Conservation (phyloP, 1,140 invertebrate species). For the Protaetia brevitarsis region DNA sequence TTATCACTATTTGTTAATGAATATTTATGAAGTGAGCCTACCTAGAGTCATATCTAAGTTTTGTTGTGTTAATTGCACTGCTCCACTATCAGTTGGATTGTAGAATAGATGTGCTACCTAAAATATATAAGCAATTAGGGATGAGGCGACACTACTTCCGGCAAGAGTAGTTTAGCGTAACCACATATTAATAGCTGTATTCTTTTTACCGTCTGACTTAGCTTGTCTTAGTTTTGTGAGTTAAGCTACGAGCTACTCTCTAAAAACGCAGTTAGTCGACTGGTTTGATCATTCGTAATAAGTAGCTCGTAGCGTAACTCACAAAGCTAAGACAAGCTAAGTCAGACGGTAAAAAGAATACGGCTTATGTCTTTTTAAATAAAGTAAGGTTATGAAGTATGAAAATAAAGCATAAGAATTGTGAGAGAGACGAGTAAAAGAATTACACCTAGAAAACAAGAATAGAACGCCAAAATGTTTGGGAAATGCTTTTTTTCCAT, state of each 20-base stretch:
- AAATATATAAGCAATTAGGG: conserved; percentile 42
- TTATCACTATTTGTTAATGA: not conserved
- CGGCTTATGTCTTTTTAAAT: not conserved
- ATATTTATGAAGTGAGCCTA: conserved; percentile 47
- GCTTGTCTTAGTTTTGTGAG: too few relatives aligned
- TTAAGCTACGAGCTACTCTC: too few relatives aligned
- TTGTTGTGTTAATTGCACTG: conserved; percentile 69
- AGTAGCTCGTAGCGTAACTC: too few relatives aligned
- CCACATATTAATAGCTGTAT: too few relatives aligned
- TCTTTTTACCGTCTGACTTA: too few relatives aligned
- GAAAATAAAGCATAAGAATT: not conserved
- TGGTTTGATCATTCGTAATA: too few relatives aligned
- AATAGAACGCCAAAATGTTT: not conserved
- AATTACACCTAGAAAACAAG: not conserved
- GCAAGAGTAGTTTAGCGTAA: not conserved
- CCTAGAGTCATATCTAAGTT: conserved; percentile 82
- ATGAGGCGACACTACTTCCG: not conserved
- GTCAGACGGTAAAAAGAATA: not conserved
- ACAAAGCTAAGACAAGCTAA: too few relatives aligned
- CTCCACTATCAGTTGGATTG: conserved; percentile 68
- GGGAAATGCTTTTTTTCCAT: too few relatives aligned
- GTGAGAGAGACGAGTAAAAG: not conserved
- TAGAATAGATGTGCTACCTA: conserved; percentile 64
- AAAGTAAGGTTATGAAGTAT: not conserved
- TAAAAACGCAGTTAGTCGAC: too few relatives aligned